Evolutionary conservation across 2,113 vertebrate species (phyloP), one percentile per base, ranked within the genome.

Genomic region (Ictalurus punctatus): DNA sequence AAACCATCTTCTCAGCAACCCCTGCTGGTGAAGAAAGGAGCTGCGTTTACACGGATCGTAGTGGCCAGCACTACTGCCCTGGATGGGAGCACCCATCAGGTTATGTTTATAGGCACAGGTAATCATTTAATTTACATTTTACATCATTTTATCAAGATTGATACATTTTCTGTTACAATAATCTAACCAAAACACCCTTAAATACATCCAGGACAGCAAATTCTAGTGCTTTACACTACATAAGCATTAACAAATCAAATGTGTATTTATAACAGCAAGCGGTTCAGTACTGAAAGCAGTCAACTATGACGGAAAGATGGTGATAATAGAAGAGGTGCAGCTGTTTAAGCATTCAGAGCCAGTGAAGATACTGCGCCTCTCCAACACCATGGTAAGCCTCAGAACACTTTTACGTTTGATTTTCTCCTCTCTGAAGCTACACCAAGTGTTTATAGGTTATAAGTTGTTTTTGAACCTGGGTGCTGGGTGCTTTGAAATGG

Each of bases 71-170:
- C 92, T 44, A 88, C 90, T 59, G 93, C 93, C 16, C 84, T 94
- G 9, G 93, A 96, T 17, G 91, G 94, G 27, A 74, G 90, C 19
- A 89, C 63, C 0, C 91, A 96, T 19, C 52, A 91, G 0, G 94
- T 96, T 86, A 95, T 97, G 94, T 97, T 96, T 91, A 93, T 96
- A 73, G 97, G 95, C 92, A 96, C 96, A 93, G 96, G 97, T 96
- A 86, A 80, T 92, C 30, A 74, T 34, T 52, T 19, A 34, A 12
- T 73, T 3, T 84, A 10, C 54, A 25, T 2, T 63, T 61, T 84
- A 48, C 56, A 14, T 74, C 37, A 40, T 40, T 40, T 44, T 59
- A 59, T 59, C 3, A 19, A 4, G 4, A 83, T 59, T 4, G 21
- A 34, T 34, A 21, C 1, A 34, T 23, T 56, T 17, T 19, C 34